A percentile compares a stretch with the other conserved stretches of the same genome.
Evolutionary conservation across 2,797 vertebrate genomes (phyloP).

Genomic region (Calcarius lapponicus): DNA sequence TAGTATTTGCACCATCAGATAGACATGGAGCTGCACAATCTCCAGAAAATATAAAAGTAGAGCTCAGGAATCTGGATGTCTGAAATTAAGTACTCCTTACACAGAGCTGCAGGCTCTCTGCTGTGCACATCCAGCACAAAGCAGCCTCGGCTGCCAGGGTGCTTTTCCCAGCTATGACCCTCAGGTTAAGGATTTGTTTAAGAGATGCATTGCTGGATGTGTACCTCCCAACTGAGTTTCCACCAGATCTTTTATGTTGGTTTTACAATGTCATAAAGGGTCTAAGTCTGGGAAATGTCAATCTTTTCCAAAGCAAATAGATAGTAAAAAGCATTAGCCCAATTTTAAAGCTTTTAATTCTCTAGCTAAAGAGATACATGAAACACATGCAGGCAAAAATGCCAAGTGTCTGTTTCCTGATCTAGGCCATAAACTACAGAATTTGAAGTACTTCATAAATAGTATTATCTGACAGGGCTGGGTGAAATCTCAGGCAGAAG

Average conservation of each 20-base stretch:
- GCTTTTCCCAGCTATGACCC: not conserved
- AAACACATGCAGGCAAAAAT: constrained; percentile 9
- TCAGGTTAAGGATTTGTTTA: not conserved
- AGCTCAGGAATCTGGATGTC: not conserved
- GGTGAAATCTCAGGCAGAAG: not conserved
- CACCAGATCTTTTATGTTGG: not conserved
- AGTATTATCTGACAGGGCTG: not conserved
- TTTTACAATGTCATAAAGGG: constrained; percentile 18
- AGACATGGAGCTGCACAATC: not conserved
- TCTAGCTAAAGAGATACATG: not conserved
- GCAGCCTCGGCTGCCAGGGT: not conserved
- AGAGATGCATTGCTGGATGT: not conserved
- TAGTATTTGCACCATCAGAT: not conserved
- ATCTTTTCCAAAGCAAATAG: not conserved
- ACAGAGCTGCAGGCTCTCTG: not conserved
- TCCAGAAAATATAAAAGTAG: not conserved
- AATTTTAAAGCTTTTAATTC: constrained; percentile 38
- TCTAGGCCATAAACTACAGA: constrained; percentile 20
- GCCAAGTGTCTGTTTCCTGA: not conserved
- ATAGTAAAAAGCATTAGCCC: not conserved
- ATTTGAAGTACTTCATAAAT: constrained; percentile 30
- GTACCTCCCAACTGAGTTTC: not conserved
- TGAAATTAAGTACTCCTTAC: not conserved
- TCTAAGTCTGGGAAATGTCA: not conserved
- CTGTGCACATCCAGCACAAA: not conserved